Percentiles rank a stretch among this genome's conserved stretches.
Conservation (phyloP, 2,113 vertebrate genomes). For the Desmodus rotundus region DNA sequence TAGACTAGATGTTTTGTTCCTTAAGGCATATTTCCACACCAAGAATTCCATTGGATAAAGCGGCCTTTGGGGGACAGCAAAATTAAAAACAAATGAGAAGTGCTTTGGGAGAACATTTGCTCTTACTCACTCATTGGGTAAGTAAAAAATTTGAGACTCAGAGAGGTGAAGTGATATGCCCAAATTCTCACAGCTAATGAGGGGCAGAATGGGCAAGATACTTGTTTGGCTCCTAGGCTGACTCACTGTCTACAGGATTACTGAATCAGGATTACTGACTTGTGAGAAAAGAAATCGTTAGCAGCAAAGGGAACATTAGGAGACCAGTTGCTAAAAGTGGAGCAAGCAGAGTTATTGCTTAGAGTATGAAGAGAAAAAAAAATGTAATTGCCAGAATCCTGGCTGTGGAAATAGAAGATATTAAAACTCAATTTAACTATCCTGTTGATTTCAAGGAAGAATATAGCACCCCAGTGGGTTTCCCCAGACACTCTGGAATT, state of each 20-base stretch:
- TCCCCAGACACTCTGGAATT: background rate
- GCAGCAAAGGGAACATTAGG: background rate
- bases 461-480: background rate
- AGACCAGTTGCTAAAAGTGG: background rate
- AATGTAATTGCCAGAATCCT: rapidly evolving
- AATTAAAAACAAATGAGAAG: background rate
- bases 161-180: background rate
- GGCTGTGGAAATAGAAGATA: background rate
- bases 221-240: background rate
- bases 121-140: background rate
- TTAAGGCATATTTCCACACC: background rate
- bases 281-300: background rate
- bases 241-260: background rate
- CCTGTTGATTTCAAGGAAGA: background rate
- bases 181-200: background rate
- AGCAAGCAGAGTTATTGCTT: background rate
- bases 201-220: background rate
- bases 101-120: background rate
- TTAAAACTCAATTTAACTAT: background rate
- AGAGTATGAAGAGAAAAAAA: background rate
- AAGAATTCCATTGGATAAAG: background rate
- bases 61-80: background rate
- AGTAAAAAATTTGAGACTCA: background rate
- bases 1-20: too few species aligned
- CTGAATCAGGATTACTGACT: background rate